Base-by-base conservation (phyloP, 2,888 invertebrate species). In the Eudasyphora cyanicolor region DNA sequence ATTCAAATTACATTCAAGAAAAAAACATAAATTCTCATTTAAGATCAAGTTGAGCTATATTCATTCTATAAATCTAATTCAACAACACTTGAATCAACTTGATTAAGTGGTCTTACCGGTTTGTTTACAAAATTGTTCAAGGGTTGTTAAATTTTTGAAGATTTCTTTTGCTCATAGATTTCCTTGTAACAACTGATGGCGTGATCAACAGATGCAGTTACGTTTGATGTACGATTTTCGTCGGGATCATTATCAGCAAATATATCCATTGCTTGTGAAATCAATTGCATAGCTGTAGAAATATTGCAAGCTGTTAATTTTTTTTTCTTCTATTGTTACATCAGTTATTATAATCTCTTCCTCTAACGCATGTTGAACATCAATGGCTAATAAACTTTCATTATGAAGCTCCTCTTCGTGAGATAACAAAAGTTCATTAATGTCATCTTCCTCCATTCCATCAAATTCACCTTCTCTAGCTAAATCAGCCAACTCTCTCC, bases 1-100 rank as follows among this genome's bases (percentile, higher is more conserved):
- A 57, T 24, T 10, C n/a, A n/a, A n/a, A n/a, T n/a, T 21, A 24
- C 24, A 57, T 24, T 12, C 27, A 57, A 24, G 14, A 21, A 57
- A 24, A 57, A 21, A 57, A 57, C 24, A 10, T 1, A 57, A 57
- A 3, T 57, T 57, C 57, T 57, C 57, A 57, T 21, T 57, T 57
- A 24, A 57, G 57, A 57, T 57, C 4, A 57, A 57, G 24, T 21
- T 8, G 24, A 57, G 57, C 57, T 57, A 57, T 57, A 8, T 57
- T 62, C 38, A 38, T 29, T 14, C 27, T 19, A 73, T 73, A 73
- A 42, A 73, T 73, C 42, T 57, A 73, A 73, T 38, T 57, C 57
- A 73, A 57, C 42, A 57, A 73, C 73, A 73, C 73, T 71, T 71
- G 49, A 38, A 73, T 57, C 73, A 49, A 57, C 45, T 74, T 74